Evolutionary conservation across 2,113 vertebrate species (phyloP).

Genomic region (Rhegmatorhina hoffmannsi): DNA sequence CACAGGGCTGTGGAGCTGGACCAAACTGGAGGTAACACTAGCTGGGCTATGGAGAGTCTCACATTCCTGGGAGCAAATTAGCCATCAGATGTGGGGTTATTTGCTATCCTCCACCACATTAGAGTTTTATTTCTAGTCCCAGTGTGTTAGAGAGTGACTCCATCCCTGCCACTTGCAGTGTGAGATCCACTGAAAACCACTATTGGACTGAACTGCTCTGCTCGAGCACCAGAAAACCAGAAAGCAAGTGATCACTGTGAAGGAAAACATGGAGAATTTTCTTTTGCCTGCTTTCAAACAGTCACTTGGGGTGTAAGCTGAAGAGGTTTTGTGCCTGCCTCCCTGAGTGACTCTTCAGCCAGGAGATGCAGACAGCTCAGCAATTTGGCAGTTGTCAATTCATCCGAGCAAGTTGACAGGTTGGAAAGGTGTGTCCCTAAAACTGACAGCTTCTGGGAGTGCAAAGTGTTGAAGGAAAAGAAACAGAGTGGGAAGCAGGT

Average conservation of each 20-base stretch:
- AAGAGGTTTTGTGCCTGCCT: neutral
- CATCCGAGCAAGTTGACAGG: neutral
- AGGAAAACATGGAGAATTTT: neutral
- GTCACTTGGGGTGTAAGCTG: neutral
- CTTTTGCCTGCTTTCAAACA: neutral
- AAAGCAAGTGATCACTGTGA: neutral
- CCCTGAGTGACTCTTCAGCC: neutral
- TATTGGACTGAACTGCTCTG: neutral
- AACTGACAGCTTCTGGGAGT: neutral
- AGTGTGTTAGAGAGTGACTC: neutral
- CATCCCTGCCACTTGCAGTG: neutral
- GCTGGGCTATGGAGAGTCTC: neutral
- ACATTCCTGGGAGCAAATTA: neutral
- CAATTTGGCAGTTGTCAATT: neutral
- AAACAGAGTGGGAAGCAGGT: neutral
- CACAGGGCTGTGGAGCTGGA: neutral
- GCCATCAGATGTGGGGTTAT: neutral
- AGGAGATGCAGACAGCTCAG: neutral
- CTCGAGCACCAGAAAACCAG: rapidly evolving
- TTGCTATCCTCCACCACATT: neutral
- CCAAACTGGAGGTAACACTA: neutral
- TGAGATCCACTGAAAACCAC: neutral
- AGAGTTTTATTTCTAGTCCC: neutral
- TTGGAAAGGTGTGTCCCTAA: neutral
- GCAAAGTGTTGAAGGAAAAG: rapidly evolving